A percentile compares a stretch with the other conserved stretches of the same genome.
These are phyloP conservation scores for Incurvaria masculella DNA, from an alignment of 2,888 invertebrate genomes.

Conservation along the genomic window DNA sequence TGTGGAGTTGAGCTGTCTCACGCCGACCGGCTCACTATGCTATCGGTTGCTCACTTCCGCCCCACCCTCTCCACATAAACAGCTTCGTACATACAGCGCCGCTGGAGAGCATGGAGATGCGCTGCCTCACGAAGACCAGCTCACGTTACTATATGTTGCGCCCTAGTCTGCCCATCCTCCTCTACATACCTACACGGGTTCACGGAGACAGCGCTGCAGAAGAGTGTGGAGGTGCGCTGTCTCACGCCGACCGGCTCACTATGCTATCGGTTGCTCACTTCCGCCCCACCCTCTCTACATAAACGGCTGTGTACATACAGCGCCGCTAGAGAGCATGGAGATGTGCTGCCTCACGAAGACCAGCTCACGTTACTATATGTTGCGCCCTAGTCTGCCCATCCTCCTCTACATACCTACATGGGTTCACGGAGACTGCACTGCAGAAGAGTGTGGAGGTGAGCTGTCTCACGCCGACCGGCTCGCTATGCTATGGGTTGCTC, in stretches of 20 bases:
- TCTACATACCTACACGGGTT: slow-evolving; percentile 62
- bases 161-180: slow-evolving; percentile 24
- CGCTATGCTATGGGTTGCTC: slow-evolving; percentile 11
- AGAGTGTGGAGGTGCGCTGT: slow-evolving; percentile 48
- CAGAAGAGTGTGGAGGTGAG: slow-evolving; percentile 55
- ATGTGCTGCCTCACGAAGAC: not conserved
- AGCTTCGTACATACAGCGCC: too few relatives aligned
- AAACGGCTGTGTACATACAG: slow-evolving; percentile 1
- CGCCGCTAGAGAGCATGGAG: slow-evolving; percentile 1
- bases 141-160: too few relatives aligned
- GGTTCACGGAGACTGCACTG: slow-evolving; percentile 55
- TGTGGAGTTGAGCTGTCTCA: slow-evolving; percentile 19
- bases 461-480: slow-evolving; percentile 7
- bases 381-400: too few relatives aligned
- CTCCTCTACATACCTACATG: slow-evolving; percentile 59
- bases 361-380: not conserved
- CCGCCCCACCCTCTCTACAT: slow-evolving; percentile 1
- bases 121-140: too few relatives aligned
- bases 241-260: slow-evolving; percentile 9
- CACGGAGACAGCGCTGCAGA: slow-evolving; percentile 53
- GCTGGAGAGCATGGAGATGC: too few relatives aligned
- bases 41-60: too few relatives aligned
- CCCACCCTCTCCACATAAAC: too few relatives aligned
- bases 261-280: slow-evolving; percentile 12
- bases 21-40: too few relatives aligned